These are phyloP conservation scores for Myrmophylax atrothorax DNA, from an alignment of 2,113 vertebrate species.

Conservation along the genomic window DNA sequence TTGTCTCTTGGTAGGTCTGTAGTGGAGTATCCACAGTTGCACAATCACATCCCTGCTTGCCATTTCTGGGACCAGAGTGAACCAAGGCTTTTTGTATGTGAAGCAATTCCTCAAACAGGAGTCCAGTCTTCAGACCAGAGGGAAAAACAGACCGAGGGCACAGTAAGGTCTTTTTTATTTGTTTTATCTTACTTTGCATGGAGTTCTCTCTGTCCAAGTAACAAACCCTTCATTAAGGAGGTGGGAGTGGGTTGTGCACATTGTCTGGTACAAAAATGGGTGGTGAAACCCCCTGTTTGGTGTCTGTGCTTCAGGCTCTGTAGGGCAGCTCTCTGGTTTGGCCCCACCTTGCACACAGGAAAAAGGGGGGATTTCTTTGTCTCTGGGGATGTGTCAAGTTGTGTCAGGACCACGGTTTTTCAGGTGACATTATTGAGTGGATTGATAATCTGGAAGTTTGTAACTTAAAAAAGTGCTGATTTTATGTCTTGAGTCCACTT, in stretches of 20 bases:
- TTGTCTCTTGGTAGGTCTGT: conserved; percentile 67
- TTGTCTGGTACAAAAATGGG: neutral
- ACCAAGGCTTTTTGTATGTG: conserved; percentile 91
- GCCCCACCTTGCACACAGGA: neutral
- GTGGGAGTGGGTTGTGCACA: neutral
- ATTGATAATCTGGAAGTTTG: neutral
- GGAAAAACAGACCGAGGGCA: neutral
- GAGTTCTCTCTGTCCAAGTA: neutral
- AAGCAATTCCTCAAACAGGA: conserved; percentile 71
- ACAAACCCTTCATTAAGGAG: neutral
- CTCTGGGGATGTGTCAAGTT: neutral
- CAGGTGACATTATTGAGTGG: neutral
- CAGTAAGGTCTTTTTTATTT: conserved; percentile 44
- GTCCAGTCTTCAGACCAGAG: conserved; percentile 1
- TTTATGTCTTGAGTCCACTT: neutral
- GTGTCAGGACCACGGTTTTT: neutral
- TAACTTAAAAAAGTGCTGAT: neutral
- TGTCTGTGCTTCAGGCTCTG: neutral
- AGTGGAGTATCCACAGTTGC: conserved; percentile 70
- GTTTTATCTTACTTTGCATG: neutral
- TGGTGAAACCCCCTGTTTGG: neutral
- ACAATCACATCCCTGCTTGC: conserved; percentile 77
- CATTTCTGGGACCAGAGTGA: conserved; percentile 96
- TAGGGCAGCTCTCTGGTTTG: neutral
- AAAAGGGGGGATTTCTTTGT: neutral